Percentiles rank a stretch among this genome's conserved stretches.
Conservation (phyloP, 2,888 invertebrate species). For the Synergus itoensis region DNA sequence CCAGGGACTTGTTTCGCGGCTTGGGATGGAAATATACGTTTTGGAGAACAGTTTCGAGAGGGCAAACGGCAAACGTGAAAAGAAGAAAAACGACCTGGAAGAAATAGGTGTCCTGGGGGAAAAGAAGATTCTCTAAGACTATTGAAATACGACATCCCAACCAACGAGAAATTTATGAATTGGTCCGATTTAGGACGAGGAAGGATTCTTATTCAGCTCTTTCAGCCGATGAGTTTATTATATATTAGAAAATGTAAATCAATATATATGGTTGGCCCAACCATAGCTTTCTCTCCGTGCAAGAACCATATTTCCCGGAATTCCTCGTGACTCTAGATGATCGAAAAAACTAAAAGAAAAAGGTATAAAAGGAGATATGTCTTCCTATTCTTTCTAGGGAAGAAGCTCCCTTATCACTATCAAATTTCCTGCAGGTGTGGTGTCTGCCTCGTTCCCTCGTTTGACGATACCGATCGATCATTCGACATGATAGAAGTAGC, state of each 20-base stretch:
- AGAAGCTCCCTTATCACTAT: conserved; percentile 52
- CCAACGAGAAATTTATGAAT: conserved; percentile 48
- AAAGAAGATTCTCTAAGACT: conserved; percentile 43
- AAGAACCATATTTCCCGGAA: not conserved
- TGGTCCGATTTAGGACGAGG: conserved; percentile 33
- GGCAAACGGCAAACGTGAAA: conserved; percentile 50
- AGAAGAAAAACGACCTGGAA: conserved; percentile 55
- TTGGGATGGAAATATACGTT: conserved; percentile 60
- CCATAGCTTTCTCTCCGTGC: too few relatives aligned
- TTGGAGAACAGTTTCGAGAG: conserved; percentile 41
- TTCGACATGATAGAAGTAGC: conserved; percentile 19
- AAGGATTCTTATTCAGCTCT: conserved; percentile 14
- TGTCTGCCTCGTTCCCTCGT: conserved; percentile 58
- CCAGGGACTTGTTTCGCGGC: conserved; percentile 66
- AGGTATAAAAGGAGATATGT: not conserved
- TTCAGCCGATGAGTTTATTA: conserved; percentile 13
- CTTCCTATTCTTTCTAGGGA: conserved; percentile 6
- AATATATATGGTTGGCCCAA: too few relatives aligned
- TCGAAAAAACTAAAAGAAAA: not conserved
- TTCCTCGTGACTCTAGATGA: not conserved
- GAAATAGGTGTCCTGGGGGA: conserved; percentile 53
- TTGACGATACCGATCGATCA: conserved; percentile 62
- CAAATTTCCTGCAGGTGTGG: conserved; percentile 62
- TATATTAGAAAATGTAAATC: not conserved
- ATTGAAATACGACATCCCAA: conserved; percentile 49